Base-by-base conservation (phyloP, 2,113 vertebrate species). In the Gymnorhina tibicen region DNA sequence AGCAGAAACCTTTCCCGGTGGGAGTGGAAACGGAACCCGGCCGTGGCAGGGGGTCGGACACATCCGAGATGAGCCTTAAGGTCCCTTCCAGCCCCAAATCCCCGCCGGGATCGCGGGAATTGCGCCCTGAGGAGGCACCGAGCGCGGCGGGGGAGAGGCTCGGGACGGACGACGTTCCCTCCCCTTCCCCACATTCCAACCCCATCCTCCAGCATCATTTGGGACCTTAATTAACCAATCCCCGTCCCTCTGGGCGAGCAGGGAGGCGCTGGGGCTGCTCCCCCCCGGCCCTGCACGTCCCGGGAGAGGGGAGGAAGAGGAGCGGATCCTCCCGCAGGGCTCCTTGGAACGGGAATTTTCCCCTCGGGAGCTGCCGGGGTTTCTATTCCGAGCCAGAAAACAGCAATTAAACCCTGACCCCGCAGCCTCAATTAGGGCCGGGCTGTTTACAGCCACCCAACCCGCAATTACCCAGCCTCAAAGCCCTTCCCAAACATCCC, bases 331-430 rank as follows among this genome's bases (percentile, higher is more conserved):
- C 79, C 73, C 6, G 0, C 70, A 13, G 87, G 37, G 16, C 85
- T 82, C 63, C 2, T 52, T 20, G 94, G 46, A 85, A 81, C 22
- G 88, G 82, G 85, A 87, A 95, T 96, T 94, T 93, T 96, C 83
- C 84, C 93, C 94, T 87, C 42, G 60, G 96, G 93, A 97, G 72
- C 86, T 17, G 86, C 88, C 16, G 49, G 90, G 76, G 96, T 97
- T 98, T 97, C 98, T 97, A 98, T 98, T 98, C 96, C 68, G 49
- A 96, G 97, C n/a, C 9, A 94, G 91, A 94, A 97, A 94, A 85
- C 96, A 52, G 56, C 96, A 98, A 98, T 98, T 98, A 98, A 97
- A 91, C 15, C 95, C 91, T 92, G 94, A 97, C 86, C 97, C 80
- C 96, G 44, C 73, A 93, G 92, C 95, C 95, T 96, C 96, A 97